Base-by-base conservation (phyloP, 2,888 invertebrate genomes). In the Spodoptera picta region DNA sequence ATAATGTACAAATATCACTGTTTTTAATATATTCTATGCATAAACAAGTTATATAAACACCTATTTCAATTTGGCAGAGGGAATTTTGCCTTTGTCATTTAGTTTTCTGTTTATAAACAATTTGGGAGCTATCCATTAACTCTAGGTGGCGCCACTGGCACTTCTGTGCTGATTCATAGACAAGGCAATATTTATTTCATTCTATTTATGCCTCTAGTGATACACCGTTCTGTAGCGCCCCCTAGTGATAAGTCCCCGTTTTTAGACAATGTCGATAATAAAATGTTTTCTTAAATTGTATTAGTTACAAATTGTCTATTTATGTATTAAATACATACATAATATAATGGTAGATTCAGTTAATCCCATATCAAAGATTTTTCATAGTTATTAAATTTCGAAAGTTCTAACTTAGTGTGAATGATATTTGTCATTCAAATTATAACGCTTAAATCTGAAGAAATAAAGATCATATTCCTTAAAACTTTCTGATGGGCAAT, bases 61-160 rank as follows among this genome's bases (percentile, higher is more conserved):
- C 56, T 76, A 71, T 64, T 76, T 76, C 69, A 61, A 60, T 74
- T 67, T 79, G 76, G 76, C 76, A 75, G 76, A 78, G 58, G 67
- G 65, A 63, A 75, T 59, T 23, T 43, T 65, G 68, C 61, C 65
- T 58, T 53, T 57, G 56, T 48, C 11, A 55, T 50, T 56, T 60
- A 43, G 27, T 62, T 9, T 57, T 62, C 56, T 58, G 68, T 57
- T 69, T 54, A 7, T 46, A 64, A 59, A 68, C 51, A 60, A 19
- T 64, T 27, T 57, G 53, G 41, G 46, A 14, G 14, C 42, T 9
- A 12, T n/a, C 6, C 14, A 42, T 0, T 2, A 1, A 48, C 36
- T 49, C 72, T 57, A 68, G 65, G 24, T 5, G n/a, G 48, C 57
- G 72, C 45, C 44, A 56, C 47, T 47, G 3, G 10, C 11, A 43